Evolutionary conservation across 1,140 invertebrate genomes (phyloP).

Genomic region (Lanistes nyassanus): DNA sequence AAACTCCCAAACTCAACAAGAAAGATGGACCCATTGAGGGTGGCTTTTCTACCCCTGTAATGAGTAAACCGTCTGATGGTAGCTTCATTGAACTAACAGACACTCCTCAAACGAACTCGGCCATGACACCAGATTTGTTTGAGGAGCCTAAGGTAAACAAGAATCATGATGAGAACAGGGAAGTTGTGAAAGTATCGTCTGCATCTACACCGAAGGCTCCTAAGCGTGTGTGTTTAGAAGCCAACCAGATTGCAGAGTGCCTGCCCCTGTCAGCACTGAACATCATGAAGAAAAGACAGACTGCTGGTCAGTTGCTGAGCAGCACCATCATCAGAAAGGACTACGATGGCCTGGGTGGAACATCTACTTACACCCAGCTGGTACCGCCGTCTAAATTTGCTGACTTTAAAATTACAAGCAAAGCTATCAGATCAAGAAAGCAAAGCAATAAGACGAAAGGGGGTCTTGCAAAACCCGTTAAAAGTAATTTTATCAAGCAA

Average conservation of each 20-base stretch:
- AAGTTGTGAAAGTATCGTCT: conserved; percentile 17
- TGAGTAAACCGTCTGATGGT: conserved; percentile 2
- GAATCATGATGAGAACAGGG: conserved; percentile 11
- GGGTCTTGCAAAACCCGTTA: no score
- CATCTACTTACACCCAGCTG: conserved; percentile 9
- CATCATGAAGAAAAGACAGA: conserved; percentile 23
- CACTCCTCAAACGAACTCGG: background rate
- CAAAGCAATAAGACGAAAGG: background rate
- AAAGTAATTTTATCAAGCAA: no score
- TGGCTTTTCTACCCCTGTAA: background rate
- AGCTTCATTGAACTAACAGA: background rate
- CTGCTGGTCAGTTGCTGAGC: background rate
- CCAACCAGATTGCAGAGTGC: background rate
- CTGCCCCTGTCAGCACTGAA: conserved; percentile 19
- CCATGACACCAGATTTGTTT: conserved; percentile 5
- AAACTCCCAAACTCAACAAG: background rate
- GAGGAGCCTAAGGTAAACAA: conserved; percentile 15
- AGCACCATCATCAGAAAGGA: conserved; percentile 14
- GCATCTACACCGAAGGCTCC: conserved; percentile 4
- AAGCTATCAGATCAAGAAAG: background rate
- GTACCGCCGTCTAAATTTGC: conserved; percentile 8
- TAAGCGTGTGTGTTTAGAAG: conserved; percentile 3
- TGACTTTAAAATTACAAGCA: background rate
- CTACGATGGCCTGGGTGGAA: conserved; percentile 19
- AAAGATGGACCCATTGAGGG: background rate